Base-by-base conservation (phyloP, 1,140 invertebrate species). In the Cardiocondyla obscurior region DNA sequence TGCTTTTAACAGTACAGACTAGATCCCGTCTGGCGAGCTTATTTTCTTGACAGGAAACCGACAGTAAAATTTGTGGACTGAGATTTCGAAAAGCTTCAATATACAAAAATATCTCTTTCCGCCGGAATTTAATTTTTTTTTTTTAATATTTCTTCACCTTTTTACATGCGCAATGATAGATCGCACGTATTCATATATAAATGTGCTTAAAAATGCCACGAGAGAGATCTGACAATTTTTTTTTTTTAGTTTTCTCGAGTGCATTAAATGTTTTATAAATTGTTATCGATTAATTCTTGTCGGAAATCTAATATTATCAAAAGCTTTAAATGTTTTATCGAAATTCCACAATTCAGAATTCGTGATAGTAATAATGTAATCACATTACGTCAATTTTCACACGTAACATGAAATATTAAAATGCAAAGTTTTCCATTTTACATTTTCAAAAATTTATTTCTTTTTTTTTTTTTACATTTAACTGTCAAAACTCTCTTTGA, bases 1-100 rank as follows among this genome's bases (percentile, higher is more conserved):
- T 67, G 73, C 73, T 83, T 86, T 87, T 83, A 87, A 87, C 81
- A n/a, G 67, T 60, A 58, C 39, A 19, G 39, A 10, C 19, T 55
- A 36, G 12, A 49, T 77, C 62, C 67, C 28, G 22, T 53, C 67
- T 51, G 51, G 44, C 67, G 30, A 84, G 69, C 72, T 72, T 72
- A 69, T 86, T 86, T 79, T 74, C 42, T 57, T 62, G 22, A 79
- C 73, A 74, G 62, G 19, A 83, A 44, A 70, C 28, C 46, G 44
- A 70, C 70, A 42, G 46, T 53, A 25, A 67, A 79, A 79, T 79
- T 79, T 67, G 74, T 79, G 33, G 74, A 79, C 33, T 25, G 46
- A 65, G 74, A 77, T 77, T 77, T 65, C 60, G 65, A 22, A 30
- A 44, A 12, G 19, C 7, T 57, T 39, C 46, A 3, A 67, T 33